Percentiles rank a stretch among this genome's conserved stretches.
Conservation (phyloP, 2,888 invertebrate genomes). For the Euplagia quadripunctaria region DNA sequence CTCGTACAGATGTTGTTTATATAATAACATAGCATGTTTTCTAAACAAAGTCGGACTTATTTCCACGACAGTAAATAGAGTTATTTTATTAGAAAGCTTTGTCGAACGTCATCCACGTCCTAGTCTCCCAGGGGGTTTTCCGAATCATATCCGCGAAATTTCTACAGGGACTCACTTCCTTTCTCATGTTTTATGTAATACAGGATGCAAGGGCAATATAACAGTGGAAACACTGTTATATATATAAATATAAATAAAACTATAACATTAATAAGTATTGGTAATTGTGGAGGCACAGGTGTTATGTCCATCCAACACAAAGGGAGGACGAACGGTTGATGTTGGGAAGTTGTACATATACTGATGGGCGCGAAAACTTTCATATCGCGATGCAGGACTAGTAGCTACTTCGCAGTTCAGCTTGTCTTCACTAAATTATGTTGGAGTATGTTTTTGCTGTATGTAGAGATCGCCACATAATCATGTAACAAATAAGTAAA, state of each 20-base stretch:
- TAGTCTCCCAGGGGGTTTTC: slow-evolving; percentile 31
- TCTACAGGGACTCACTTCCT: slow-evolving; percentile 34
- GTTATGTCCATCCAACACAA: too few species aligned
- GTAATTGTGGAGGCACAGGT: too few species aligned
- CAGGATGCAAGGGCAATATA: neutral
- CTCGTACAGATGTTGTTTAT: neutral
- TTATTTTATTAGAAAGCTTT: slow-evolving; percentile 42
- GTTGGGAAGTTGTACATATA: too few species aligned
- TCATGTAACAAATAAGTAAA: too few species aligned
- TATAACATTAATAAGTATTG: neutral
- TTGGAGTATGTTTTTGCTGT: too few species aligned
- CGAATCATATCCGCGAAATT: slow-evolving; percentile 40
- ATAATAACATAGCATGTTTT: neutral
- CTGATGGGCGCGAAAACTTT: too few species aligned
- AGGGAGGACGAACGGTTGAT: too few species aligned
- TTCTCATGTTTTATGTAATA: slow-evolving; percentile 19
- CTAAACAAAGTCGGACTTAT: slow-evolving; percentile 9
- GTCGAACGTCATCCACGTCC: slow-evolving; percentile 33
- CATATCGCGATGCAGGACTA: too few species aligned
- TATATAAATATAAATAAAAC: neutral
- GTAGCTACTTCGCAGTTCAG: too few species aligned
- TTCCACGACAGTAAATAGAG: slow-evolving; percentile 35
- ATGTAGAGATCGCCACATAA: too few species aligned
- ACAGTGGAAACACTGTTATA: neutral
- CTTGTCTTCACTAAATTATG: too few species aligned